A percentile compares a stretch with the other conserved stretches of the same genome.
Conservation (phyloP, 2,797 vertebrate species). For the Oreochromis mossambicus region DNA sequence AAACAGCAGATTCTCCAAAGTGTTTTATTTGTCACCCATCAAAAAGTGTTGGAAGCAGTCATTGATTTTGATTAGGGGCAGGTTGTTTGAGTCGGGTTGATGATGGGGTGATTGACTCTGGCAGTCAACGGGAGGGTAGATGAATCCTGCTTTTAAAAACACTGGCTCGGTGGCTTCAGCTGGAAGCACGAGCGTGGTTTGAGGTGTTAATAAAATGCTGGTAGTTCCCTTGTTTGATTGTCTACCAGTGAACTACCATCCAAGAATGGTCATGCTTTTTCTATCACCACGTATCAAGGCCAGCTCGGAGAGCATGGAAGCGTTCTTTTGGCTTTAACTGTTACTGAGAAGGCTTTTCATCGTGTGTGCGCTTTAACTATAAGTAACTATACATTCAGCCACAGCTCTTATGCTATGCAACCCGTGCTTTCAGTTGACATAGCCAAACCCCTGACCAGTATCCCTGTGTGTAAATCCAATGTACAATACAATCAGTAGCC, state of each 20-base stretch:
- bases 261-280: neutral
- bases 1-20: neutral
- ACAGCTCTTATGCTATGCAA: neutral
- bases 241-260: neutral
- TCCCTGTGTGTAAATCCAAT: neutral
- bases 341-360: neutral
- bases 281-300: neutral
- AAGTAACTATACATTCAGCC: neutral
- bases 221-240: neutral
- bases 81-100: slow-evolving; percentile 46
- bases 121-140: slow-evolving; percentile 33
- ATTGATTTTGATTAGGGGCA: slow-evolving; percentile 23
- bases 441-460: neutral
- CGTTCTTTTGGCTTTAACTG: neutral
- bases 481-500: neutral
- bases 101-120: slow-evolving; percentile 47
- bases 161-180: slow-evolving; percentile 6
- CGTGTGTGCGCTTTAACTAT: neutral
- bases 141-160: slow-evolving; percentile 30
- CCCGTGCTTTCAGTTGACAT: neutral
- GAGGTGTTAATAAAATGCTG: neutral
- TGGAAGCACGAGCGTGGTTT: neutral
- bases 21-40: neutral
- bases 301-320: neutral
- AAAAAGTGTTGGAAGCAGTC: slow-evolving; percentile 26